phyloP scores from a whole-genome alignment of 1,140 invertebrate species.

The Epicauta chinensis region DNA sequence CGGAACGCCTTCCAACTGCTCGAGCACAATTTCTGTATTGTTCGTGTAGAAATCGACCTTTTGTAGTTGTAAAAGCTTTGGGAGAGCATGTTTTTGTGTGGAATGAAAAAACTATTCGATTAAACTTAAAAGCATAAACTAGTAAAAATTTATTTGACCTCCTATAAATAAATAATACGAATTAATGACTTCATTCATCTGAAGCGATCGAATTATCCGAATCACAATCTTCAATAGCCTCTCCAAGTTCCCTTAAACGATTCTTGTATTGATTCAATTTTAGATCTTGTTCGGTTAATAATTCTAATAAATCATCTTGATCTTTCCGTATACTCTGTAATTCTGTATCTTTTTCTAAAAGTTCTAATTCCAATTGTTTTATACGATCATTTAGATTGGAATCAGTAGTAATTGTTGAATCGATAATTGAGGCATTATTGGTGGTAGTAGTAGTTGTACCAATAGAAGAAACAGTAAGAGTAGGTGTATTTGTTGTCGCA shows the following conservation, averaged over 20 bases:
- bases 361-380: constrained; percentile 29
- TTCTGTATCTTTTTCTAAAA: constrained; percentile 46
- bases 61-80: no score
- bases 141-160: no score
- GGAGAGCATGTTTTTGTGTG: no score
- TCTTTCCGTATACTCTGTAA: constrained; percentile 73
- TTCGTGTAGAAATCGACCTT: no score
- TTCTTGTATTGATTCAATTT: constrained; percentile 68
- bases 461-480: no score
- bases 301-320: constrained; percentile 82
- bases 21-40: no score
- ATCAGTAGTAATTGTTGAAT: constrained; percentile 18
- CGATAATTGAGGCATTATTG: no score
- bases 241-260: constrained; percentile 61
- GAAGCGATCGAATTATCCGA: constrained; percentile 13
- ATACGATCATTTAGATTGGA: constrained; percentile 26
- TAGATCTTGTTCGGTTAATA: constrained; percentile 77
- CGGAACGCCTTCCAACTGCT: no score
- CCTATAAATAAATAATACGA: not conserved
- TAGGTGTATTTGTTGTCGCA: no score
- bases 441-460: no score
- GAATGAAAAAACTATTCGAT: no score
- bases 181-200: constrained; percentile 1
- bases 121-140: no score
- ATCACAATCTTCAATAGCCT: constrained; percentile 50